Evolutionary conservation across 2,888 invertebrate genomes (phyloP), one percentile per base, ranked within the genome.

Genomic region (Tanaodytes sp.): DNA sequence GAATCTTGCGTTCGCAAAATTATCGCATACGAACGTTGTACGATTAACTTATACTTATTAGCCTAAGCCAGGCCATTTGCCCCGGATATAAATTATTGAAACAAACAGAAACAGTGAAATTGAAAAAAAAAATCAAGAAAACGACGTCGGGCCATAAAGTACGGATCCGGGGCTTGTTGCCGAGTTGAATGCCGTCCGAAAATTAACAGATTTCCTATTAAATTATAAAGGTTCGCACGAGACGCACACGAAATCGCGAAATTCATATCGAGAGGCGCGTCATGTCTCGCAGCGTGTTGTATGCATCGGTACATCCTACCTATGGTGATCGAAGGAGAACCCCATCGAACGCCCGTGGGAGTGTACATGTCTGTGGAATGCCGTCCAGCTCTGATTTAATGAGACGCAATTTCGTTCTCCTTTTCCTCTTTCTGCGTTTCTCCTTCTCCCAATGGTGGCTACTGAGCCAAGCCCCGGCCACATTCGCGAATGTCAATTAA

Each of bases 361-460:
- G 84, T 84, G 82, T 84, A 84, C 84, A 84, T 80, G 84, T 79
- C 78, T 80, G 77, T 78, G 84, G 84, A 84, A 84, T 85, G 84
- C 84, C 68, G 68, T 69, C 63, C 58, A 81, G 84, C 83, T 84
- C 84, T 84, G 84, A 84, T 84, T 84, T 84, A 84, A 84, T 84
- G 81, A 81, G 81, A 78, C 79, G 78, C 75, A 75, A 71, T 71
- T 66, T 67, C 61, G 67, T 64, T 71, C 72, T 75, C 74, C 23
- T 74, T 77, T 75, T 76, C 76, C 71, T 61, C 65, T 65, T 71
- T 71, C 65, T 66, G 71, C 59, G 43, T 61, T 65, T 65, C 57
- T 64, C 72, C 73, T 68, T 64, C 58, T 75, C 75, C 76, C 51
- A 63, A 61, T 65, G 49, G 23, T 23, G 5, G 55, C 46, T 51